Percentiles rank a stretch among this genome's conserved stretches.
phyloP scores from a whole-genome alignment of 2,888 invertebrate species.

The Deladenus siricidicola region DNA sequence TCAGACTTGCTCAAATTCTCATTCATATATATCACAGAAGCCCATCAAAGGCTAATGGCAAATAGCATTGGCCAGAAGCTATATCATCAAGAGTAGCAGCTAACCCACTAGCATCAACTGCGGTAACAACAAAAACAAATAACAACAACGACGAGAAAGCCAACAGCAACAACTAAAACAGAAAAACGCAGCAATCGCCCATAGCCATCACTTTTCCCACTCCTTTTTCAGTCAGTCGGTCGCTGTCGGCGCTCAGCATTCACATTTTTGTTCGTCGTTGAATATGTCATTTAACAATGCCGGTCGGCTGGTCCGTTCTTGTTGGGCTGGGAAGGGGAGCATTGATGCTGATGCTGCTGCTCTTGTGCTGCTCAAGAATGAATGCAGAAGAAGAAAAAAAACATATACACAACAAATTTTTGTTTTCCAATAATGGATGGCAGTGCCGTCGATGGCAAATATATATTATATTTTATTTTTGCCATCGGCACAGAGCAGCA shows the following conservation, averaged over 20 bases:
- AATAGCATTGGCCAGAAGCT: background rate
- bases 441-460: too few species aligned
- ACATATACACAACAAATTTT: too few species aligned
- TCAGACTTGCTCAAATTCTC: background rate
- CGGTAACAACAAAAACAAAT: background rate
- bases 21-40: background rate
- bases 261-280: background rate
- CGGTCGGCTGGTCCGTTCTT: background rate
- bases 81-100: too few species aligned
- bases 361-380: too few species aligned
- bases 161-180: too few species aligned
- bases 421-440: too few species aligned
- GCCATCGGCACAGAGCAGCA: too few species aligned
- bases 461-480: too few species aligned
- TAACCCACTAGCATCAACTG: background rate
- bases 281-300: background rate
- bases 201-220: background rate
- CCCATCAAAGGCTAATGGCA: background rate
- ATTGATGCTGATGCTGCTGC: too few species aligned
- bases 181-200: background rate
- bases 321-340: too few species aligned
- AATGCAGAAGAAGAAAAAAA: too few species aligned
- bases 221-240: background rate
- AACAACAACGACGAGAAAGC: background rate
- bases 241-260: background rate